These are phyloP conservation scores for Nephila pilipes DNA, from an alignment of 1,140 invertebrate species.

Conservation along the genomic window DNA sequence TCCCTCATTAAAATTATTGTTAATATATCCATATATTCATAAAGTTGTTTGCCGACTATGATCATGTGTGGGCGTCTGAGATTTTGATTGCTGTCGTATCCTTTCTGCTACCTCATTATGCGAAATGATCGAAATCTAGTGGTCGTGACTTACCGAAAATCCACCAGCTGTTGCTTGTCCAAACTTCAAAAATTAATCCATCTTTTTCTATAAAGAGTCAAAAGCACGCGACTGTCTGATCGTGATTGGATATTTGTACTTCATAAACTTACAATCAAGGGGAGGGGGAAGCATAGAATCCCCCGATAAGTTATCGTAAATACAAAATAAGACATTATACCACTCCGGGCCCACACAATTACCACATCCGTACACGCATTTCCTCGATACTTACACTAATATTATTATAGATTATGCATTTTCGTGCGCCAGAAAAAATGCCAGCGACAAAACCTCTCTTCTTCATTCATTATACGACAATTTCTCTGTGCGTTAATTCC, in stretches of 20 bases:
- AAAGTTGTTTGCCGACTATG: not conserved
- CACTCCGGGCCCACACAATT: constrained; percentile 36
- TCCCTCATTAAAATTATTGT: too few relatives aligned
- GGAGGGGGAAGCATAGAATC: not conserved
- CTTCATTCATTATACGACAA: constrained; percentile 22
- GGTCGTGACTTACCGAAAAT: not conserved
- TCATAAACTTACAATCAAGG: not conserved
- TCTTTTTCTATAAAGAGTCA: not conserved
- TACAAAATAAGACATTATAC: constrained; percentile 71
- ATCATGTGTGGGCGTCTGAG: not conserved
- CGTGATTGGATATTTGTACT: constrained; percentile 64
- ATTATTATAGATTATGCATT: constrained; percentile 66
- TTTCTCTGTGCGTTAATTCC: not conserved
- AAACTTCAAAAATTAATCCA: constrained; percentile 24
- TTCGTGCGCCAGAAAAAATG: constrained; percentile 7
- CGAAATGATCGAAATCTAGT: not conserved
- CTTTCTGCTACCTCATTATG: constrained; percentile 17
- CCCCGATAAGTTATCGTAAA: not conserved
- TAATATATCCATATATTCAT: too few relatives aligned
- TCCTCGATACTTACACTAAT: constrained; percentile 33
- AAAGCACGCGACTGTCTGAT: not conserved
- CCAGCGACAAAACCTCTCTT: constrained; percentile 5
- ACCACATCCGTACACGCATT: constrained; percentile 66
- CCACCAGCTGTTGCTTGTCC: constrained; percentile 8
- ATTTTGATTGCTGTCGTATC: not conserved